Evolutionary conservation across 64 coral and sea anemone genomes (phyloP), one percentile per base, ranked within the genome.

Genomic region (Actinia equina): DNA sequence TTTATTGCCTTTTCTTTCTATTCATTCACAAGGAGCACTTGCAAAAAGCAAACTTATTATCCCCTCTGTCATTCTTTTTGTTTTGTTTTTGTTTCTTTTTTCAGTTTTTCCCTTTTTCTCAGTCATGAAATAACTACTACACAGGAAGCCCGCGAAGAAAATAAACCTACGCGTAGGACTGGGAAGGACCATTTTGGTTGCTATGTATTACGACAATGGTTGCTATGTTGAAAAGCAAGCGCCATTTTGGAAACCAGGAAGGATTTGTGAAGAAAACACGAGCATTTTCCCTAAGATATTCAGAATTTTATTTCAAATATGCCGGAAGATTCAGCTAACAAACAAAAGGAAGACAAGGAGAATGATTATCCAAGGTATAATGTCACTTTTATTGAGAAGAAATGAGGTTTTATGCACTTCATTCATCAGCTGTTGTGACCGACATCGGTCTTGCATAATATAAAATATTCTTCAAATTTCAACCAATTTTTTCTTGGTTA

Each of bases 331-430:
- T 20, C 41, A 42, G 25, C 49, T 25, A 54, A 57, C 14, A 85
- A 85, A 26, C 19, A 71, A 76, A 54, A 67, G 7, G 52, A 90
- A 61, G 89, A 93, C 64, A 85, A 89, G 77, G 94, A 93, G 54
- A 85, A 93, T 42, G 85, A 85, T 4, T 93, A 87, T 79, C 94
- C 94, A 90, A 93, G 94, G 94, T 96, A 88, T 49, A 60, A 30
- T 15, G 19, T 44, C 6, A 52, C 13, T 30, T 74, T 44, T 81
- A 14, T 44, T 27, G 26, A 0, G 11, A 53, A 37, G 27, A 67
- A 18, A 46, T 26, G 37, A 51, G 52, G 52, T 52, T 55, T 49
- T 41, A 55, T 4, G 44, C 41, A 87, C 23, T 4, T 64, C 18
- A 4, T 22, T 80, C 15, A 49, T 82, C 45, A 51, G 80, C 53